Evolutionary conservation across 2,797 vertebrate species (phyloP), one percentile per base, ranked within the genome.

Genomic region (Scyliorhinus canicula): DNA sequence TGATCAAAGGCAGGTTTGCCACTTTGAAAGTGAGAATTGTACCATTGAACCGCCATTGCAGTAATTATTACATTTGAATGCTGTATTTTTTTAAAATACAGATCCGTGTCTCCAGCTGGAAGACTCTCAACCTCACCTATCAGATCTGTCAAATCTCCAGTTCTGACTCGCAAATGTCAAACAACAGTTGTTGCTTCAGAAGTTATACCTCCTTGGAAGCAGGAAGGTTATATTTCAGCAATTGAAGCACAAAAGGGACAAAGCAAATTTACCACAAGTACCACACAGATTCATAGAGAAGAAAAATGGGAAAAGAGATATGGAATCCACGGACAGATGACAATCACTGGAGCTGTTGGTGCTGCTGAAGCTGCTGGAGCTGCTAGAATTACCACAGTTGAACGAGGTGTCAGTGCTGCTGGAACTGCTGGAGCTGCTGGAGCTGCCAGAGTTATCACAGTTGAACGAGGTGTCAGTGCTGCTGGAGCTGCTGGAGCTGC

Each of bases 151-250:
- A 99, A 97, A 96, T 99, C 99, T 65, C 99, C 99, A 0, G 26
- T 98, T 82, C 97, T 98, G 95, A 96, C 96, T 69, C 98, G 98
- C 60, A 98, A 98, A 97, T 97, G 98, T 96, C 96, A 96, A 0
- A 96, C 98, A 50, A 0, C 95, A 95, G 91, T 96, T 90, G 63
- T 65, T 16, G 97, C 97, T 55, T 95, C 98, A 0, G 99, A 99
- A 93, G 98, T 99, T 40, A 97, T 98, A 95, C 99, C 99, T 0
- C 99, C 99, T 52, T 99, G 99, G 99, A 99, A 98, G 95, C 98
- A 98, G 95, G 98, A 97, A 67, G 98, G 97, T 95, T 98, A 98
- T 0, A 2, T 96, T 95, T 96, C 96, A 91, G 95, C 95, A 28
- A 82, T 97, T 0, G 98, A 98, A 96, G 95, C 97, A 35, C 97